Evolutionary conservation across 2,888 invertebrate genomes (phyloP), one percentile per base, ranked within the genome.

Genomic region (Stenichneumon culpator): DNA sequence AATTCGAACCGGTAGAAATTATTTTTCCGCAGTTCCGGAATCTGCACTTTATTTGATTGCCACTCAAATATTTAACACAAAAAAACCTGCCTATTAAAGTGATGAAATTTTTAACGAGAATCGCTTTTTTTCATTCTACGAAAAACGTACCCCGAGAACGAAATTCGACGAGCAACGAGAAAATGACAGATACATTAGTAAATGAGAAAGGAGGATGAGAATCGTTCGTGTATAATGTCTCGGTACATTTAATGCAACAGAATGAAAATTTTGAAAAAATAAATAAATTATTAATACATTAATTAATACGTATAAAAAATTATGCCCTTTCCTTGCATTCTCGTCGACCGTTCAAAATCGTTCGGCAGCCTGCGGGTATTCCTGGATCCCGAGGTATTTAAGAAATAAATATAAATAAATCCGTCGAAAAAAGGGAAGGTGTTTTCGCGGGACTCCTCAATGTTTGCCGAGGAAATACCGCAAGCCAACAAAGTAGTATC

Each of bases 401-500:
- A 28, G 6, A 50, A 60, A 36, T 28, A 25, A 25, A 60, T 16
- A 22, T 32, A n/a, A 47, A 44, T 60, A 44, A 54, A 36, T 7
- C n/a, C n/a, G n/a, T 11, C 3, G 22, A 74, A 63, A 60, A 74
- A 60, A 74, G 44, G 44, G 73, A 74, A 74, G 72, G 72, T 74
- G 28, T 74, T 74, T 74, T 54, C 19, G 28, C 73, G 73, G 63
- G 60, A 47, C 19, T n/a, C 47, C 63, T 32, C 39, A 39, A 50
- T 50, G 65, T 75, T 75, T 65, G 74, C n/a, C 74, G 63, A 60
- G 44, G 60, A 32, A 74, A 74, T 72, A 57, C 72, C 39, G 54
- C 57, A 57, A 54, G 19, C 19, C 22, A 22, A 22, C 54, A 54
- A 22, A 54, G 54, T 19, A 3, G 22, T 7, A 22, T 19, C 9